A percentile compares a stretch with the other conserved stretches of the same genome.
Conservation (phyloP, 2,888 invertebrate species). For the Eilema sororculum region DNA sequence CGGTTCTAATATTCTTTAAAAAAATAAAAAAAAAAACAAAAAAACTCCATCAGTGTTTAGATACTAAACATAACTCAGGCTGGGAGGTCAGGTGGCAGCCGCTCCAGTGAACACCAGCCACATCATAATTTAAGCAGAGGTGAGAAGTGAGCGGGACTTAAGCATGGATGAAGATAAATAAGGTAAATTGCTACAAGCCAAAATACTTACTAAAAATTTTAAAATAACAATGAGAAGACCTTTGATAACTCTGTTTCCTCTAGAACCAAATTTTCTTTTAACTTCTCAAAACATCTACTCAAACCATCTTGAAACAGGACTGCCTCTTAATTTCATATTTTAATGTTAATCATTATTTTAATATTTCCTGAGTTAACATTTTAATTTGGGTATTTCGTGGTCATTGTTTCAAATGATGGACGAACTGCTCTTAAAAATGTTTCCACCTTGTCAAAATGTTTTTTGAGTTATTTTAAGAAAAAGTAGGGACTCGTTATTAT, state of each 20-base stretch:
- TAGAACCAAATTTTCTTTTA: conserved; percentile 4
- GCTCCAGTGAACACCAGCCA: too few species aligned
- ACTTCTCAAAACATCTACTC: conserved; percentile 7
- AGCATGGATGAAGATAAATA: too few species aligned
- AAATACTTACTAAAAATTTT: too few species aligned
- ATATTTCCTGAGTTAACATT: not conserved
- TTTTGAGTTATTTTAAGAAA: not conserved
- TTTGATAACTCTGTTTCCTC: conserved; percentile 7
- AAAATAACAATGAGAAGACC: not conserved
- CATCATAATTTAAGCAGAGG: too few species aligned
- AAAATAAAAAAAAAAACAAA: too few species aligned
- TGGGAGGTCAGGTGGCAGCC: too few species aligned
- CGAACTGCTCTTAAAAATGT: not conserved
- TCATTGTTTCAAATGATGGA: not conserved
- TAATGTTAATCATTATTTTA: conserved; percentile 11
- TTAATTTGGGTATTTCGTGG: conserved; percentile 1
- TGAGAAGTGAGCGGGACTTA: too few species aligned
- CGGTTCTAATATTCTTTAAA: too few species aligned
- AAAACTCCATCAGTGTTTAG: too few species aligned
- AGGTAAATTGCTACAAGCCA: too few species aligned
- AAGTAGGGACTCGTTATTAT: not conserved
- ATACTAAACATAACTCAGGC: too few species aligned
- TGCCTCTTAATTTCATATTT: conserved; percentile 1
- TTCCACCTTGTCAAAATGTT: conserved; percentile 2
- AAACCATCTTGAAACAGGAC: conserved; percentile 1